These are phyloP conservation scores for Griposia aprilina DNA, from an alignment of 2,888 invertebrate genomes.

Conservation along the genomic window DNA sequence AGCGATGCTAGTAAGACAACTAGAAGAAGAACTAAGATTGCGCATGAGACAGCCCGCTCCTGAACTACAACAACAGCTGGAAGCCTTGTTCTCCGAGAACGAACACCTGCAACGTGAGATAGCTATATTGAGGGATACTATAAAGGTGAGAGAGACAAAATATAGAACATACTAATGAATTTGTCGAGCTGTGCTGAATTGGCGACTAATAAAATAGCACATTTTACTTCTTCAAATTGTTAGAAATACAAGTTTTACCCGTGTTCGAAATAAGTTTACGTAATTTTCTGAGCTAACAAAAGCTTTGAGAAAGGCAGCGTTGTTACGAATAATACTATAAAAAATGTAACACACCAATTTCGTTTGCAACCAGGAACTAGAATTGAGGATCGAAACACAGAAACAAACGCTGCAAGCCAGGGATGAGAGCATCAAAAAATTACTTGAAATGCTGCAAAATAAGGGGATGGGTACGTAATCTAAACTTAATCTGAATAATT, in stretches of 20 bases:
- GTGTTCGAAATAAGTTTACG: constrained; percentile 15
- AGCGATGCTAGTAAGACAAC: constrained; percentile 97
- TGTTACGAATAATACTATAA: constrained; percentile 40
- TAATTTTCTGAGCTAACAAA: constrained; percentile 21
- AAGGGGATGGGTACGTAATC: constrained; percentile 97
- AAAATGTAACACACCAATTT: constrained; percentile 60
- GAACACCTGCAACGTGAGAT: constrained; percentile 98
- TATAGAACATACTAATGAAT: not conserved
- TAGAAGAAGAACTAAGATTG: constrained; percentile 97
- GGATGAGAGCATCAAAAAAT: constrained; percentile 99
- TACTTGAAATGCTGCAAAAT: constrained; percentile 99
- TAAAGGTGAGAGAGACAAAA: constrained; percentile 92
- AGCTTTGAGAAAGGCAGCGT: constrained; percentile 26
- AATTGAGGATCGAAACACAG: constrained; percentile 98
- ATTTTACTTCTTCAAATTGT: not conserved
- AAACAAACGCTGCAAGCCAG: constrained; percentile 99
- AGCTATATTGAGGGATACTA: constrained; percentile 97
- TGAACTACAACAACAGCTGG: constrained; percentile 97
- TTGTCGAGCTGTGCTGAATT: not conserved
- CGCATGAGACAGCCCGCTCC: constrained; percentile 97
- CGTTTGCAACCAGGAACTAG: constrained; percentile 94
- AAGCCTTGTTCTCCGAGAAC: constrained; percentile 97
- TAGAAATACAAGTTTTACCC: constrained; percentile 4
- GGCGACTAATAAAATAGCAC: constrained; percentile 12
- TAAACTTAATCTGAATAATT: constrained; percentile 48